Base-by-base conservation (phyloP, 1,140 invertebrate genomes). In the Metopolophium dirhodum region DNA sequence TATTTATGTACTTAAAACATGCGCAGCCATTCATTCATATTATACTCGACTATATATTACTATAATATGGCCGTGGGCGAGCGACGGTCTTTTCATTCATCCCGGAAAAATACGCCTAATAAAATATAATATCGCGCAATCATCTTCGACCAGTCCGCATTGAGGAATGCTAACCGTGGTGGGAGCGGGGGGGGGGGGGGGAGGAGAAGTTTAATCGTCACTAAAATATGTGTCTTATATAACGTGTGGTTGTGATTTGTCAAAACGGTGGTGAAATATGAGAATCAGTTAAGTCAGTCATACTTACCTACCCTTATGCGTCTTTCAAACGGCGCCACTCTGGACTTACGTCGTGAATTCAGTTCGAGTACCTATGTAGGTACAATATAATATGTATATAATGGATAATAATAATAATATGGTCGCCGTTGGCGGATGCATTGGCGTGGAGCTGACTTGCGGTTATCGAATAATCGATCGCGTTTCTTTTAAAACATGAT, bases 1-100 rank as follows among this genome's bases (percentile, higher is more conserved):
- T 77, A 77, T 77, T 77, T 77, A 77, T n/a, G n/a, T n/a, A n/a
- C 61, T n/a, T n/a, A n/a, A n/a, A 77, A 77, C 61, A 41, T n/a
- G 3, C 30, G 4, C 30, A 77, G 22, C 61, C 61, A 77, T 77
- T 77, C 61, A 77, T 77, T n/a, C 30, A 77, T 11, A 68, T 7
- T 68, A 77, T 11, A 30, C 61, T 68, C 14, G 61, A 68, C 61
- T 68, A 14, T n/a, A 14, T 30, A 68, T 6, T 54, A 54, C 20
- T 51, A 77, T 77, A 7, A 77, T 35, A n/a, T 77, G 6, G 61
- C 61, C 1, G 61, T n/a, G 61, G 61, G 61, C 61, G 30, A 61
- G 30, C 30, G 14, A n/a, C 61, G 14, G 61, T 77, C 14, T 77
- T n/a, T n/a, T 77, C n/a, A 77, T 77, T 77, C 61, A 77, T 77